Evolutionary conservation across 2,113 vertebrate species (phyloP).

Genomic region (Microcebus jonahi): DNA sequence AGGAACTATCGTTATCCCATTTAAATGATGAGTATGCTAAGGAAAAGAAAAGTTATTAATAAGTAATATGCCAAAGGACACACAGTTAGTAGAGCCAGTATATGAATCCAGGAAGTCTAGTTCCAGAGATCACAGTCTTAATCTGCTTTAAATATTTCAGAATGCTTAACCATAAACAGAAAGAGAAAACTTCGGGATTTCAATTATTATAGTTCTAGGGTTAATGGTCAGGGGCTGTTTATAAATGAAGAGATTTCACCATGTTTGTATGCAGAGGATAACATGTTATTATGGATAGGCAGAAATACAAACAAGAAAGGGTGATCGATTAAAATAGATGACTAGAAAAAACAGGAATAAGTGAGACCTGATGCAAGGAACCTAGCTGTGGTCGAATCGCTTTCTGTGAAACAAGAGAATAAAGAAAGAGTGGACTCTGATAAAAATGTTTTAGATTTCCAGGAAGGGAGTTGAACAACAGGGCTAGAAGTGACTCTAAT

Average conservation of each 20-base stretch:
- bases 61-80: neutral
- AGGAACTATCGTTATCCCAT: neutral
- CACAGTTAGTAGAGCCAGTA: neutral
- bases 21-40: neutral
- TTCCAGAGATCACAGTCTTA: neutral
- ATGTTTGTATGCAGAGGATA: neutral
- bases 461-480: neutral
- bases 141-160: neutral
- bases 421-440: neutral
- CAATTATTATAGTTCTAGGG: neutral
- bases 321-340: neutral
- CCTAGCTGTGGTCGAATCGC: neutral
- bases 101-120: neutral
- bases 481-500: neutral
- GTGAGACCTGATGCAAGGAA: neutral
- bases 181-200: neutral
- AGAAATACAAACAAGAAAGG: neutral
- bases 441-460: neutral
- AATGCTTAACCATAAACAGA: slow-evolving; percentile 2
- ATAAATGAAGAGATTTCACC: neutral
- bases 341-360: neutral
- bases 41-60: neutral
- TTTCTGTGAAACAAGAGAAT: neutral
- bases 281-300: neutral
- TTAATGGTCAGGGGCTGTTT: neutral